Evolutionary conservation across 2,888 invertebrate genomes (phyloP).

Genomic region (Xylocampa areola): DNA sequence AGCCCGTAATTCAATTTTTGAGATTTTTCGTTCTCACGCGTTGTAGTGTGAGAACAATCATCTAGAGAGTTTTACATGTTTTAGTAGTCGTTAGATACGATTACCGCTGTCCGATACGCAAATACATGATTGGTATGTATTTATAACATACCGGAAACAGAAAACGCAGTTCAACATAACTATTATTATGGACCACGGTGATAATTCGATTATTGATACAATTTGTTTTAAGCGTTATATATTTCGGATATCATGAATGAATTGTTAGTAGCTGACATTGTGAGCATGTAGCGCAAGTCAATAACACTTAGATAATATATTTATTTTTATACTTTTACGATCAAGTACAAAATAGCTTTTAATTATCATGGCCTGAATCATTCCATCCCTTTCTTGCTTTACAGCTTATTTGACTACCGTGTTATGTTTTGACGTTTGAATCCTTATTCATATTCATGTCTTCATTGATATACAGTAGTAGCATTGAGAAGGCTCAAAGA

Average conservation of each 20-base stretch:
- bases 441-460: slow-evolving; percentile 33
- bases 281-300: slow-evolving; percentile 17
- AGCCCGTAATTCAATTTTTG: slow-evolving; percentile 77
- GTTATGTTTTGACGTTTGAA: slow-evolving; percentile 8
- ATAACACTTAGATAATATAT: slow-evolving; percentile 8
- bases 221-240: slow-evolving; percentile 50
- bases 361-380: slow-evolving; percentile 5
- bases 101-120: slow-evolving; percentile 80
- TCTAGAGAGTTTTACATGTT: slow-evolving; percentile 73
- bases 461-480: slow-evolving; percentile 45
- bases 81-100: slow-evolving; percentile 73
- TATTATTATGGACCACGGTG: slow-evolving; percentile 59
- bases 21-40: slow-evolving; percentile 85
- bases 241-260: slow-evolving; percentile 34
- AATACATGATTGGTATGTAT: slow-evolving; percentile 69
- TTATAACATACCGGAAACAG: slow-evolving; percentile 63
- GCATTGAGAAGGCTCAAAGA: slow-evolving; percentile 23
- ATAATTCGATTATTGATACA: slow-evolving; percentile 60
- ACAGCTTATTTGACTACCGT: slow-evolving; percentile 13
- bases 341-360: slow-evolving; percentile 6
- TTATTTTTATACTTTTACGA: slow-evolving; percentile 15
- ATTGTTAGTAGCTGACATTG: slow-evolving; percentile 42
- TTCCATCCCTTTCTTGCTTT: neutral
- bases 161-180: slow-evolving; percentile 55
- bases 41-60: slow-evolving; percentile 82